A percentile compares a stretch with the other conserved stretches of the same genome.
Conservation (phyloP, 2,113 vertebrate species). For the Pteropus alecto region DNA sequence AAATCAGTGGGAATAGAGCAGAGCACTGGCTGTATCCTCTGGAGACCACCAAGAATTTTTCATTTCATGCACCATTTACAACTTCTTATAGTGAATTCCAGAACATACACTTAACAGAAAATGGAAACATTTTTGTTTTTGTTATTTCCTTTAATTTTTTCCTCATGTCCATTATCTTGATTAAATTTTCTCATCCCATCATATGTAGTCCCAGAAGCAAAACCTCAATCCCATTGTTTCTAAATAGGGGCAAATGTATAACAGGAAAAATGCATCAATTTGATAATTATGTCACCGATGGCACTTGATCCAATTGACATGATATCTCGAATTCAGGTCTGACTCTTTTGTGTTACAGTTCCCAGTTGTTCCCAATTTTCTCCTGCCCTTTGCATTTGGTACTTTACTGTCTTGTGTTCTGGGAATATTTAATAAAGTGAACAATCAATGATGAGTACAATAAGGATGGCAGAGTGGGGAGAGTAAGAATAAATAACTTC, state of each 20-base stretch:
- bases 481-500: neutral
- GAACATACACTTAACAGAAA: slow-evolving; percentile 65
- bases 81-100: slow-evolving; percentile 67
- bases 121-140: slow-evolving; percentile 48
- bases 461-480: neutral
- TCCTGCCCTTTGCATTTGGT: neutral
- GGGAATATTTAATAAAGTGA: slow-evolving; percentile 31
- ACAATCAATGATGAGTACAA: neutral
- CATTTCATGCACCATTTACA: slow-evolving; percentile 79
- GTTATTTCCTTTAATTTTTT: slow-evolving; percentile 56
- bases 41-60: slow-evolving; percentile 72
- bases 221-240: slow-evolving; percentile 6
- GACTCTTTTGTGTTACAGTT: neutral
- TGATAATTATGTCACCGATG: neutral
- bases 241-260: neutral
- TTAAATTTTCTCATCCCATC: slow-evolving; percentile 16
- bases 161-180: slow-evolving; percentile 53
- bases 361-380: neutral
- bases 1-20: neutral
- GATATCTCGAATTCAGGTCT: neutral
- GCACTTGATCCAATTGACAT: neutral
- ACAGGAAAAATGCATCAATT: neutral
- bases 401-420: neutral
- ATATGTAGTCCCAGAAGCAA: neutral
- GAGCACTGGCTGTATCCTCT: slow-evolving; percentile 21